phyloP scores from a whole-genome alignment of 1,140 invertebrate species.

The Hylaeus volcanicus region DNA sequence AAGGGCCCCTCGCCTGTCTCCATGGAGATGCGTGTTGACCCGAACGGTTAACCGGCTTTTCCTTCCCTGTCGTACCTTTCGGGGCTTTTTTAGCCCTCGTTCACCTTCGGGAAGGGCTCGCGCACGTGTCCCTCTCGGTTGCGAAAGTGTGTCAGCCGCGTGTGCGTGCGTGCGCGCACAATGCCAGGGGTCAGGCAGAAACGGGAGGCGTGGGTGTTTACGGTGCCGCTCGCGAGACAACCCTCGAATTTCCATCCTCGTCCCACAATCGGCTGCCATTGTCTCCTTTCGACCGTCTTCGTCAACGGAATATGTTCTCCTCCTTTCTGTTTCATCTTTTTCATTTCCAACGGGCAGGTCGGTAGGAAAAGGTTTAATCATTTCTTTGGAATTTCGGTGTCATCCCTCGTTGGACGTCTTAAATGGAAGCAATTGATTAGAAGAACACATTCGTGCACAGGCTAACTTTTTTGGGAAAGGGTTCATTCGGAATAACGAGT shows the following conservation, averaged over 20 bases:
- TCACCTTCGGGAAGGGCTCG: conserved; percentile 57
- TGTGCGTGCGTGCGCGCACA: conserved; percentile 51
- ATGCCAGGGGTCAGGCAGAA: conserved; percentile 36
- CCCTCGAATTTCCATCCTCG: conserved; percentile 32
- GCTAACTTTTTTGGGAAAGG: too few species aligned
- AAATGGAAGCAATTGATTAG: too few species aligned
- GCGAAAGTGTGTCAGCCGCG: conserved; percentile 71
- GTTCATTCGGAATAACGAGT: too few species aligned
- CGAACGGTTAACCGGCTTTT: conserved; percentile 42
- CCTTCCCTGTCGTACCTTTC: conserved; percentile 34
- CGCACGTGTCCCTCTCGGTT: conserved; percentile 56
- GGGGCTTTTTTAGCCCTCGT: conserved; percentile 30
- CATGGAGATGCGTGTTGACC: conserved; percentile 76
- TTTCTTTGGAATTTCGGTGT: too few species aligned
- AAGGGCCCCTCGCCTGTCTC: conserved; percentile 39
- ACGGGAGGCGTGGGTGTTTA: conserved; percentile 43
- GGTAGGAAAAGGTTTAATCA: too few species aligned
- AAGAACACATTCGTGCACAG: too few species aligned
- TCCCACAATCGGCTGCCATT: background rate
- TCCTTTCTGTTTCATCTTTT: background rate
- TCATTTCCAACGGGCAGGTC: too few species aligned
- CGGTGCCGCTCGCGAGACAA: conserved; percentile 36
- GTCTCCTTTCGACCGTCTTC: conserved; percentile 3
- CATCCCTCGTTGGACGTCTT: too few species aligned
- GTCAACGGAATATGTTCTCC: background rate